Percentiles rank a stretch among this genome's conserved stretches.
Evolutionary conservation across 2,888 invertebrate genomes (phyloP).

Genomic region (Rhodophaea formosa): DNA sequence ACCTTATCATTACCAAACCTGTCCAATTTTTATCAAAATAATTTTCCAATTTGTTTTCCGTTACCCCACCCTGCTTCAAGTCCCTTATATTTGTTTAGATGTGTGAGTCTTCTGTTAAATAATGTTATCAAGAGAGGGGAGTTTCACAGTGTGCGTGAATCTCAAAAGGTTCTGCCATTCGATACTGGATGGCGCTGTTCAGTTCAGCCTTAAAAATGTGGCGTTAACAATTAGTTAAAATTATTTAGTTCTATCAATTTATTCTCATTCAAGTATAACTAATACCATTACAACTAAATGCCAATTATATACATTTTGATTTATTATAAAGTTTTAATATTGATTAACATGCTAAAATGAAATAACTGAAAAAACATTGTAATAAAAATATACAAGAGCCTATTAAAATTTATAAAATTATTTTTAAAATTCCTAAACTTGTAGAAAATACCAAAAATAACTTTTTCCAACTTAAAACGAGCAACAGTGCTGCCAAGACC

Average conservation of each 20-base stretch:
- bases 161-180: slow-evolving; percentile 59
- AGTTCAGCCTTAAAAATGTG: too few species aligned
- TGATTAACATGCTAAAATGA: neutral
- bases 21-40: neutral
- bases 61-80: slow-evolving; percentile 2
- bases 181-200: slow-evolving; percentile 65
- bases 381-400: neutral
- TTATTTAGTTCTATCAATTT: neutral
- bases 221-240: too few species aligned
- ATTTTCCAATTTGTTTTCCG: neutral
- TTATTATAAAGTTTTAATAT: neutral
- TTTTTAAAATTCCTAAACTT: neutral
- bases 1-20: neutral
- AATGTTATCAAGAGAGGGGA: slow-evolving; percentile 30
- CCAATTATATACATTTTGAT: too few species aligned
- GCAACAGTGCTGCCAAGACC: slow-evolving; percentile 51
- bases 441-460: neutral
- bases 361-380: neutral
- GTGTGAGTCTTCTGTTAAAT: slow-evolving; percentile 39
- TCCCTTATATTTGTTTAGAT: slow-evolving; percentile 15
- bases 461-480: neutral
- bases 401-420: neutral
- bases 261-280: neutral
- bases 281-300: too few species aligned
- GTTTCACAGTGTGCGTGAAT: slow-evolving; percentile 30